Conservation (phyloP, 2,888 invertebrate species). For the Andrena flavipes region DNA sequence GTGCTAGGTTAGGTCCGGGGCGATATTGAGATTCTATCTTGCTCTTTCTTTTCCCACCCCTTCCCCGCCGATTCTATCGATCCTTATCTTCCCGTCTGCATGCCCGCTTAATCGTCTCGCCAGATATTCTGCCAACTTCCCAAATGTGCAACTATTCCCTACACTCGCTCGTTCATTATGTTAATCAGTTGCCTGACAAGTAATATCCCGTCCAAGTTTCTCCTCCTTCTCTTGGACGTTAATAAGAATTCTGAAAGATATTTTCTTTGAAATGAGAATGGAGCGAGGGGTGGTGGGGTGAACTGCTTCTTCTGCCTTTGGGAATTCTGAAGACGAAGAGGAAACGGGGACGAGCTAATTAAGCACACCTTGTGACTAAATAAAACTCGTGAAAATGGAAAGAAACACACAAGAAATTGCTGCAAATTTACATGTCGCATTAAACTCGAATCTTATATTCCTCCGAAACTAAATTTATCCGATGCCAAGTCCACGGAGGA, state of each 20-base stretch:
- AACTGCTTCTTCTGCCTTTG: too few relatives aligned
- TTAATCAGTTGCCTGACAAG: slow-evolving; percentile 1
- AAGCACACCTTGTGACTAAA: slow-evolving; percentile 17
- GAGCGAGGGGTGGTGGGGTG: too few relatives aligned
- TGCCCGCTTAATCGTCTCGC: slow-evolving; percentile 7
- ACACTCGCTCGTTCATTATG: slow-evolving; percentile 7
- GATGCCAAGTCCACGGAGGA: too few relatives aligned
- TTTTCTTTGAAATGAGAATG: too few relatives aligned
- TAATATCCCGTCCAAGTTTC: slow-evolving; percentile 4
- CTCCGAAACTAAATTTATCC: too few relatives aligned
- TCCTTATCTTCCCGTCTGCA: not conserved
- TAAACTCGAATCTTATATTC: not conserved
- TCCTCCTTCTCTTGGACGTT: too few relatives aligned
- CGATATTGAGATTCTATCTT: slow-evolving; percentile 41
- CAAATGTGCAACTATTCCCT: not conserved
- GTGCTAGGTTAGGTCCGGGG: slow-evolving; percentile 27
- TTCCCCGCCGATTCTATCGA: not conserved
- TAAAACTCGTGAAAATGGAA: not conserved
- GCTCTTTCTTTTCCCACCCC: slow-evolving; percentile 3
- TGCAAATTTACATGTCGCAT: not conserved
- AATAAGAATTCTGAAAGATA: too few relatives aligned
- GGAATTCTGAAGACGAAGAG: slow-evolving; percentile 1
- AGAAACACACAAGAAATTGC: not conserved
- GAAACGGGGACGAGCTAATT: slow-evolving; percentile 30
- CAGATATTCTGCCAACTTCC: slow-evolving; percentile 15